phyloP scores from a whole-genome alignment of 2,797 vertebrate genomes.

The Antrozous pallidus region DNA sequence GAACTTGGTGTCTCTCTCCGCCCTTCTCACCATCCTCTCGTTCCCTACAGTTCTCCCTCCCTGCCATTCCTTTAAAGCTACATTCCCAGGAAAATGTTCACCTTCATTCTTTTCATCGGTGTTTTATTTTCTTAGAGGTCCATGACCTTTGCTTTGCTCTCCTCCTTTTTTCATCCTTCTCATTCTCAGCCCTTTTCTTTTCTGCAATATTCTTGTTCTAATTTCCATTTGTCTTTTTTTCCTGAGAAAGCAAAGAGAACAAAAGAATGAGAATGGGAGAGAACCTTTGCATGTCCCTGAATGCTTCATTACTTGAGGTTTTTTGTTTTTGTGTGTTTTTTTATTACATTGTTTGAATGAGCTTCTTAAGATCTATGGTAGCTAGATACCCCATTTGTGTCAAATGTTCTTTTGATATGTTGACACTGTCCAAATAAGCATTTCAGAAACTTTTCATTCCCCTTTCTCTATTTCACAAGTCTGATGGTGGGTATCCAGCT shows the following conservation, averaged over 20 bases:
- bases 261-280: slow-evolving; percentile 48
- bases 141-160: not conserved
- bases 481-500: not conserved
- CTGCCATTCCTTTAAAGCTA: not conserved
- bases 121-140: not conserved
- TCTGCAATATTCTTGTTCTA: slow-evolving; percentile 19
- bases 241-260: slow-evolving; percentile 25
- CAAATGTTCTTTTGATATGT: slow-evolving; percentile 61
- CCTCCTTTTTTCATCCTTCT: not conserved
- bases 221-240: slow-evolving; percentile 42
- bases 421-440: slow-evolving; percentile 47
- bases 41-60: not conserved
- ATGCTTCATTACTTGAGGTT: slow-evolving; percentile 64
- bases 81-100: not conserved
- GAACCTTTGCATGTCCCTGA: slow-evolving; percentile 42
- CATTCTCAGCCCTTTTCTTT: not conserved
- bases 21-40: accelerated
- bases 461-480: slow-evolving; percentile 10
- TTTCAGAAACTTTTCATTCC: slow-evolving; percentile 15
- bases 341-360: slow-evolving; percentile 57
- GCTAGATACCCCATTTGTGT: slow-evolving; percentile 59
- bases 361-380: slow-evolving; percentile 57
- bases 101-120: not conserved
- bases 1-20: not conserved
- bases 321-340: too few species aligned